Evolutionary conservation across 2,888 invertebrate genomes (phyloP), one percentile per base, ranked within the genome.

Genomic region (Anaspis maculata): DNA sequence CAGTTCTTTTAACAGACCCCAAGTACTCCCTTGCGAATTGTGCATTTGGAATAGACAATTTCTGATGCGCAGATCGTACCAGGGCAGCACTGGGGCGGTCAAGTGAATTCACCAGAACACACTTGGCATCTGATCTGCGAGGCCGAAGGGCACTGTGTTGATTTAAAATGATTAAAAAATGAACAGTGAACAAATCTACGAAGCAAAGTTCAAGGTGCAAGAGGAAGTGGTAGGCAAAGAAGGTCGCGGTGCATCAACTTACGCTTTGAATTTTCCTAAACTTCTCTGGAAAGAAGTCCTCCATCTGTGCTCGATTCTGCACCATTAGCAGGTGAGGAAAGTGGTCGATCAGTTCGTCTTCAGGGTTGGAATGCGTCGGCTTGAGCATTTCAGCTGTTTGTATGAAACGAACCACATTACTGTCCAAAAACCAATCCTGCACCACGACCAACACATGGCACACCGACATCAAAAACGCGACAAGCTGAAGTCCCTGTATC

Each of bases 391-490:
- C 89, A 11, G 88, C 86, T 25, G 83, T 76, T 65, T 83, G 82
- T 7, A 89, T 68, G 59, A 85, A 83, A 52, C 86, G 84, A 61
- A 84, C 60, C 52, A 84, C 71, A 62, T 87, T 89, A 35, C 87
- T 78, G 64, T 90, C 90, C 2, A 83, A 73, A 56, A 86, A 86
- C 79, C 87, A 91, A 59, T 95, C 94, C 55, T 92, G 84, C 0
- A 88, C 83, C 19, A 92, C 76, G 34, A 96, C 71, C 4, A 96
- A 71, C 1, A 92, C 79, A 62, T 96, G 92, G 52, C 94, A 94
- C 21, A 94, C 82, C 2, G 88, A 84, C 69, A 92, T 77, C 30
- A 95, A 62, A 58, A 88, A 89, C 0, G 90, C 78, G 9, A 87
- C 76, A 38, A 87, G 70, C 59, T 91, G 86, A 25, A 94, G 66